Conservation (phyloP, 2,797 vertebrate species). For the Xerus rutilus region DNA sequence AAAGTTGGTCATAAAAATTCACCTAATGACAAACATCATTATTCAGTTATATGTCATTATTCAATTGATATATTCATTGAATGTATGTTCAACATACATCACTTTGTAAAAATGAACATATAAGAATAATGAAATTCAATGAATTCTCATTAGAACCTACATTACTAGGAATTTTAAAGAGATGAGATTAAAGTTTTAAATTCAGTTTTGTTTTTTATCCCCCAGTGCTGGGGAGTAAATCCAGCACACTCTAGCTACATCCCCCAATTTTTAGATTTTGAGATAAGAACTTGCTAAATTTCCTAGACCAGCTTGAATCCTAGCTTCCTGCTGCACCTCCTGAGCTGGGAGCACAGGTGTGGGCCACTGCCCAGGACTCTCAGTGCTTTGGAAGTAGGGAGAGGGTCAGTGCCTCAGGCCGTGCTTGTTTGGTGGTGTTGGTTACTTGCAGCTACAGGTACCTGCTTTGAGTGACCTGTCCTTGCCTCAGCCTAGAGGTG, state of each 20-base stretch:
- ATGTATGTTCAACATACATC: not conserved
- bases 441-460: not conserved
- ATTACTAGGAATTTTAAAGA: not conserved
- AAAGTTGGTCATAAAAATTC: constrained; percentile 80
- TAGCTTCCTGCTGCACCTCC: no score
- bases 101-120: not conserved
- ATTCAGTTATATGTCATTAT: not conserved
- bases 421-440: no score
- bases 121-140: not conserved
- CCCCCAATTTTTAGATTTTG: no score
- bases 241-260: no score
- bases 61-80: not conserved
- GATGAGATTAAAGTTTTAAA: not conserved
- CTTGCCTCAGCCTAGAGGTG: not conserved
- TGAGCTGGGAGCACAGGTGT: no score
- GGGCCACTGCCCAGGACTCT: no score
- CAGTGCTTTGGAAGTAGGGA: not conserved
- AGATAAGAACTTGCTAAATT: no score
- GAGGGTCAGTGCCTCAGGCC: not conserved
- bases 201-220: not conserved
- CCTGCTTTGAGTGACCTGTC: not conserved
- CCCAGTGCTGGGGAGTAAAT: no score
- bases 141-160: not conserved
- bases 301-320: no score
- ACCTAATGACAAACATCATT: not conserved